Conservation (phyloP, 2,888 invertebrate genomes). For the Pomacea canaliculata region DNA sequence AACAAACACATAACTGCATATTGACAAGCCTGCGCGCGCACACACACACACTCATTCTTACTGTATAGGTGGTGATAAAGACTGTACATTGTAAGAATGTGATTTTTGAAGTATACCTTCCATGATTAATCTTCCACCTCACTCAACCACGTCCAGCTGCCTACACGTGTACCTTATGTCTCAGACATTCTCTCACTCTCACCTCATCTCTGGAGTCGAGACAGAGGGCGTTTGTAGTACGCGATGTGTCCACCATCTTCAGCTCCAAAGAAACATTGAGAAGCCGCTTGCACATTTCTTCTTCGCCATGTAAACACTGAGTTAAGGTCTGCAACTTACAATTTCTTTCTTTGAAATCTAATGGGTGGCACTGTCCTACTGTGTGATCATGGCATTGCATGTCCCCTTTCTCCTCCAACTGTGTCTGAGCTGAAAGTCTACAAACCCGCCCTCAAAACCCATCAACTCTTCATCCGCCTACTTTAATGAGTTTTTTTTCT, state of each 20-base stretch:
- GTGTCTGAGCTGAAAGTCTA: too few relatives aligned
- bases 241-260: slow-evolving; percentile 31
- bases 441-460: too few relatives aligned
- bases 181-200: not conserved
- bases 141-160: not conserved
- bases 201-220: slow-evolving; percentile 36
- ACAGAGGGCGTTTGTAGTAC: slow-evolving; percentile 26
- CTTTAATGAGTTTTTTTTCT: too few relatives aligned
- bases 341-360: too few relatives aligned
- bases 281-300: slow-evolving; percentile 25
- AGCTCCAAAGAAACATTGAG: slow-evolving; percentile 30
- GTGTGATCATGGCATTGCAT: too few relatives aligned
- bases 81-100: too few relatives aligned
- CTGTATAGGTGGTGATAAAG: not conserved
- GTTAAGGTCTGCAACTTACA: slow-evolving; percentile 20
- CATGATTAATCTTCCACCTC: not conserved
- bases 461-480: too few relatives aligned
- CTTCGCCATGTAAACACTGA: slow-evolving; percentile 21
- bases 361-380: too few relatives aligned
- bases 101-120: too few relatives aligned
- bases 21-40: not conserved
- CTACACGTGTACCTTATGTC: not conserved
- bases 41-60: not conserved
- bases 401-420: too few relatives aligned
- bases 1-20: not conserved